Base-by-base conservation (phyloP, 2,113 vertebrate species). In the Actenoides lindsayi region DNA sequence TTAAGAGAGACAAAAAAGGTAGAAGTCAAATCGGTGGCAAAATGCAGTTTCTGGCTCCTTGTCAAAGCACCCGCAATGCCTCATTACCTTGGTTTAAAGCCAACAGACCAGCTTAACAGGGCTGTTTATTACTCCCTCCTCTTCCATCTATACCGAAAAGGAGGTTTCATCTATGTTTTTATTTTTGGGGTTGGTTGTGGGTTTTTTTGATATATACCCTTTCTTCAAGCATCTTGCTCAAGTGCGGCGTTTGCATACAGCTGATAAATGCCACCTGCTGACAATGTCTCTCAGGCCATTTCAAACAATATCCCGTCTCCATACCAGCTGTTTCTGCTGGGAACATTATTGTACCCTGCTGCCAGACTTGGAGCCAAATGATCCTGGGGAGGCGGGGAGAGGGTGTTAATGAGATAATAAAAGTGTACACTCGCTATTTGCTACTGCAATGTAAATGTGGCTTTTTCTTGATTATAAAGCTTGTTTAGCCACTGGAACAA, bases 61-160 rank as follows among this genome's bases (percentile, higher is more conserved):
- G 87, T 97, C 91, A 94, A 90, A 87, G 94, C 94, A 94, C 87
- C 92, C 69, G 5, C 86, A 25, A 96, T 93, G 95, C 95, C 92
- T 97, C 95, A 97, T 97, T 98, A 97, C 94, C 75, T 97, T 95
- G 96, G 92, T 92, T 94, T 91, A 94, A 96, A 94, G 94, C 87
- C 92, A 95, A 92, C 74, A 77, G 92, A 82, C 84, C 53, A 75
- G 81, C 86, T 97, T 93, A 95, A 91, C 57, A 59, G 74, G 44
- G 33, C 50, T 89, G 76, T 93, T 97, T 96, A 91, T 92, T 94
- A 78, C 69, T 82, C 75, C 60, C 44, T 85, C 42, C 73, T 80
- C 37, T 93, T 90, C 83, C 42, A 85, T 56, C 82, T 90, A 70
- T n/a, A 78, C 70, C 6, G 5, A 88, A 92, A 91, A 71, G 42